Base-by-base conservation (phyloP, 2,113 vertebrate species). In the Phaetusa simplex region DNA sequence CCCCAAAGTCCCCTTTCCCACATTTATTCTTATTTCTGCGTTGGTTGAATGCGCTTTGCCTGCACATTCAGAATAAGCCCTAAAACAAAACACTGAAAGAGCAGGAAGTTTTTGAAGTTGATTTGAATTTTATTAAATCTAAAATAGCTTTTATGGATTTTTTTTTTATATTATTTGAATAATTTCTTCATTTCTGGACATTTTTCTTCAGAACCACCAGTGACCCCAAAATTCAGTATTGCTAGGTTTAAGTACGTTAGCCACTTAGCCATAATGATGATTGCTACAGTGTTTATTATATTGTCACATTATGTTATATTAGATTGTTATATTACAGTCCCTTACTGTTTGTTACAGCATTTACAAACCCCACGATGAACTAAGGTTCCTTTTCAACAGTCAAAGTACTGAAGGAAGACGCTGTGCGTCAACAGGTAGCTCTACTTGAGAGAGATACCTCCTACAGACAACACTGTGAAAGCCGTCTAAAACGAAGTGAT, bases 401-500 rank as follows among this genome's bases (percentile, higher is more conserved):
- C 17, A 8, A 53, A 71, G 26, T 13, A 17, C 34, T 5, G 3
- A 27, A 58, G 16, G 21, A 86, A 53, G 45, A 59, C 18, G 18
- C 53, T 62, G 43, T 50, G 21, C n/a, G 7, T 66, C 81, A 56
- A 26, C 6, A 27, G 14, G 49, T 29, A 71, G 15, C 40, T 52
- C 5, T 42, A 32, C 24, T 40, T 22, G 47, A 38, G 26, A 18
- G 47, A 92, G 20, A 38, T 8, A n/a, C 16, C 62, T 26, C 59
- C 58, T 17, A 66, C 18, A 91, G 45, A 27, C 18, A 85, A 15
- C 21, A 32, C 12, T 4, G 21, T 18, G n/a, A 92, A 76, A 73
- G 43, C 42, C 5, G 4, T 21, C 21, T 12, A 55, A 42, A 78
- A 14, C 0, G 0, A 91, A 82, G 9, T 5, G 34, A 61, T 16